Base-by-base conservation (phyloP, 2,888 invertebrate genomes). In the Zygaena filipendulae region DNA sequence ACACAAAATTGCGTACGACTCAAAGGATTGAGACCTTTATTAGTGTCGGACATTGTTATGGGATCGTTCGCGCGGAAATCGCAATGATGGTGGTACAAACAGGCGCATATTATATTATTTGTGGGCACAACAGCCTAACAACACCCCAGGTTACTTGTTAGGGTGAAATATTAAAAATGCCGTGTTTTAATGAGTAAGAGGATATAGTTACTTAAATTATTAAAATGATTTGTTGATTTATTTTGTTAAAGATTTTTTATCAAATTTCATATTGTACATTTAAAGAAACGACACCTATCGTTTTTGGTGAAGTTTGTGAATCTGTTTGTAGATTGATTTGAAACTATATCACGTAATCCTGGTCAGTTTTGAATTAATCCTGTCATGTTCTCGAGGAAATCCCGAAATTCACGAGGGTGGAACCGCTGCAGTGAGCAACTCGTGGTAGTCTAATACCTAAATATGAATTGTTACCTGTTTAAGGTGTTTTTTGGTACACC, bases 11-110 rank as follows among this genome's bases (percentile, higher is more conserved):
- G 60, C 52, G 55, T 40, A 48, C 45, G 49, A 52, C 40, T 59
- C 61, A 66, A 72, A 67, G 70, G 71, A 71, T 68, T 67, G 61
- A 55, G 59, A 52, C 59, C 61, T 68, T 69, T 74, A 77, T 77
- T 72, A 72, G 56, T 64, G 68, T 64, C 69, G 56, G 69, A 71
- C 72, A 71, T 74, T 75, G 75, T 77, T 74, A 62, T 55, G 53
- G 45, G 57, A 40, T 47, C 63, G 52, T 42, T 59, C 56, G 57
- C 43, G 62, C 53, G 69, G 62, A 62, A 66, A 56, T 48, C 40
- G 42, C 39, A n/a, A n/a, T 33, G 47, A 40, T 44, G 44, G 35
- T 20, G 32, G 35, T 27, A 16, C 24, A 24, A 35, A 36, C 34
- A 28, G 31, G 27, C 37, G 34, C 23, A 12, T 11, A 21, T 7